Evolutionary conservation across 2,797 vertebrate species (phyloP).

Genomic region (Malurus leucopterus): DNA sequence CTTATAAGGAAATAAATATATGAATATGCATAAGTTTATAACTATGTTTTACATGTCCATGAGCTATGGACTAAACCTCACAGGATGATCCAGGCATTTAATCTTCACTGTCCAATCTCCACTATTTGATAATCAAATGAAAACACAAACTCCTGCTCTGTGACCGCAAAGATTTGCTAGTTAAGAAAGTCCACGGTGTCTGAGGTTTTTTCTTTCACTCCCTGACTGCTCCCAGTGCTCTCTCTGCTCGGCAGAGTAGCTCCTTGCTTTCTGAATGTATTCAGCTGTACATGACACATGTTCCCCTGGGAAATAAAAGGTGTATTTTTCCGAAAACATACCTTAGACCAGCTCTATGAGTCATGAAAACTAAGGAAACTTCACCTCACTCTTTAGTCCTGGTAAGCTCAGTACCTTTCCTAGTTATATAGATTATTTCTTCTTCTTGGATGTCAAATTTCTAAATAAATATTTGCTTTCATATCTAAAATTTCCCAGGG

Average conservation of each 20-base stretch:
- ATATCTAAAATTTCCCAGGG: not conserved
- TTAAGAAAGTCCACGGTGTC: not conserved
- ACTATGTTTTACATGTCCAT: not conserved
- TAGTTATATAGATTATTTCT: not conserved
- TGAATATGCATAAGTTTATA: not conserved
- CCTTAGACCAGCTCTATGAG: not conserved
- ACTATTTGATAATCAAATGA: not conserved
- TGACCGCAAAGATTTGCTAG: not conserved
- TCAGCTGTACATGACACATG: not conserved
- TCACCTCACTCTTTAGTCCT: not conserved
- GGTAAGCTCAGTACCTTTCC: not conserved
- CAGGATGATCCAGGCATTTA: not conserved
- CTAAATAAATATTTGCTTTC: not conserved
- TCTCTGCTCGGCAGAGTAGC: not conserved
- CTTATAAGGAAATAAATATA: not conserved
- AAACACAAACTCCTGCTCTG: not conserved
- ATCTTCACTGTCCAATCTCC: not conserved
- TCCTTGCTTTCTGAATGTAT: not conserved
- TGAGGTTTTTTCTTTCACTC: not conserved
- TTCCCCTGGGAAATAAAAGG: not conserved
- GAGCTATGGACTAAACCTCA: not conserved
- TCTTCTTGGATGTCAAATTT: not conserved
- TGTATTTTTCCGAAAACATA: not conserved
- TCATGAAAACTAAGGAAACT: not conserved
- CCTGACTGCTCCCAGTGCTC: not conserved